Base-by-base conservation (phyloP, 2,113 vertebrate genomes). In the Galbula dea region DNA sequence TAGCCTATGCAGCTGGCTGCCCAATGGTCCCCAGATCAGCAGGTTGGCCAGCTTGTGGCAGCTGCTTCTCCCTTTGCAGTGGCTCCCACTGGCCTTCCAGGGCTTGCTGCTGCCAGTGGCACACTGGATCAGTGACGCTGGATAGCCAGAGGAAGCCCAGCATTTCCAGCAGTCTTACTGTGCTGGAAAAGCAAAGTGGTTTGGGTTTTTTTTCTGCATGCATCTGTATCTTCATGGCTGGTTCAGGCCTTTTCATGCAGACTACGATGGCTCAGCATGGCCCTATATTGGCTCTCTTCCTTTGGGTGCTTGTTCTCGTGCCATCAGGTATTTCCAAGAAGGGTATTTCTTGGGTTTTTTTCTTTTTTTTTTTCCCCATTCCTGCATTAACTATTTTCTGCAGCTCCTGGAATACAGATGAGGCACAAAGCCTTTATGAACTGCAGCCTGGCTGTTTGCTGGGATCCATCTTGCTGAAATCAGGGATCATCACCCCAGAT, bases 81-180 rank as follows among this genome's bases (percentile, higher is more conserved):
- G 68, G 23, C 59, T 73, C 77, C 30, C 0, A 0, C 54, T 29
- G 85, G 39, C 22, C 14, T 59, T 34, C 58, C 0, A 0, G 14
- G 58, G 75, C 22, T 0, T 0, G 55, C 59, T 36, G 32, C 26
- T 51, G 45, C 32, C 72, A 76, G 68, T 2, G 0, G 45, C 39
- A 71, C 15, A 0, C 39, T 26, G 62, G 26, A 39, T 73, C 46
- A 51, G 34, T 12, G 34, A 15, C 0, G 0, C 23, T n/a, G 18
- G 83, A 27, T 46, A 55, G 19, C 43, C 78, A 74, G 69, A 84
- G n/a, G 76, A 72, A 86, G 63, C 30, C 19, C 2, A 12, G 59
- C 32, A 13, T 58, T 86, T 49, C 43, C 59, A 71, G n/a, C 29
- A 24, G 24, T 32, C 32, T 27, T 58, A 6, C 48, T 46, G 37